Base-by-base conservation (phyloP, 2,113 vertebrate species). In the Diphyllodes magnificus region DNA sequence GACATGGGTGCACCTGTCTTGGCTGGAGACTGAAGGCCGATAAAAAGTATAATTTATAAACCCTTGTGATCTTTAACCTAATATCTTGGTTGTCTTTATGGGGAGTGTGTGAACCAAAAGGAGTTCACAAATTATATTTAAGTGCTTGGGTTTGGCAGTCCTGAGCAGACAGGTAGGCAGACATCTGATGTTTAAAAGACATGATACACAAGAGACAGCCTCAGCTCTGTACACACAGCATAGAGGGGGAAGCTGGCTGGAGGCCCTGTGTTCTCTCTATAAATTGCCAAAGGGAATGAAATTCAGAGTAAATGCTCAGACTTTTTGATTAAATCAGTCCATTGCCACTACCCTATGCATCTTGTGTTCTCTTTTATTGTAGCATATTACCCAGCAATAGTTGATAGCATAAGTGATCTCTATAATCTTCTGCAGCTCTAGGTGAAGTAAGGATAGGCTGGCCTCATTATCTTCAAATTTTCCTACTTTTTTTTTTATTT, bases 381-480 rank as follows among this genome's bases (percentile, higher is more conserved):
- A 85, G 33, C 30, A 21, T 59, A 45, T 88, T 93, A 71, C 24
- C 30, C 17, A 83, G 87, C 33, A 69, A 42, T 63, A 76, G 63
- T 63, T 80, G 92, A 39, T 96, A 61, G 45, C 65, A 84, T 92
- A 80, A 61, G 75, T 91, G 42, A 40, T 49, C 47, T 82, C 40
- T 86, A n/a, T 40, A 82, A 77, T 86, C 59, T 64, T 33, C 44
- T 68, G 56, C 42, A 79, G 47, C 63, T 63, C 7, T 51, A n/a
- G 47, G 53, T 93, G 33, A 92, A 75, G 63, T 57, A 83, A 94
- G 72, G 65, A 88, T 47, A 95, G 35, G 40, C 33, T 86, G 20
- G 22, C 70, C 78, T 91, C 54, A 53, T 92, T 92, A 92, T 82
- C 69, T 96, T 65, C 85, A 82, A 30, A 84, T 95, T 96, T 95